Conservation (phyloP, 2,888 invertebrate genomes). For the Synanthedon tipuliformis region DNA sequence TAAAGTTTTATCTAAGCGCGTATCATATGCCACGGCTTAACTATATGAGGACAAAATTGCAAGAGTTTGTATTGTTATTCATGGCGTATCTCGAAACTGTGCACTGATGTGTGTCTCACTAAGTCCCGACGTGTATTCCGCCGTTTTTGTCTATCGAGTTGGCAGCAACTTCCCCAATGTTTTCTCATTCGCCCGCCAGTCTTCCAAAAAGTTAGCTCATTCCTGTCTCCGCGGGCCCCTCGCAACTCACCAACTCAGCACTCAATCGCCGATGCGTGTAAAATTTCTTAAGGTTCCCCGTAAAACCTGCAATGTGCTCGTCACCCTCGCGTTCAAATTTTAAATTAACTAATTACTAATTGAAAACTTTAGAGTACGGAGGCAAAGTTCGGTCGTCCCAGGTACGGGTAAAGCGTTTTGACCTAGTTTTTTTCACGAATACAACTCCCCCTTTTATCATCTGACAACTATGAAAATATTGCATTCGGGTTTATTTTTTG, state of each 20-base stretch:
- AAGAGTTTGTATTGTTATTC: slow-evolving; percentile 46
- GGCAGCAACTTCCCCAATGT: slow-evolving; percentile 55
- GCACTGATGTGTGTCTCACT: slow-evolving; percentile 44
- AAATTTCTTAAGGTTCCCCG: slow-evolving; percentile 52
- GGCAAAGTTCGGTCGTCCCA: slow-evolving; percentile 26
- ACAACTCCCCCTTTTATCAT: slow-evolving; percentile 15
- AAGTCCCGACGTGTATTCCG: slow-evolving; percentile 47
- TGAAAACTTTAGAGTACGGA: slow-evolving; percentile 41
- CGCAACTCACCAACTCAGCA: slow-evolving; percentile 52
- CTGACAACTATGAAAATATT: background rate
- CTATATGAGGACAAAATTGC: slow-evolving; percentile 27
- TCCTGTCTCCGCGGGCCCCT: slow-evolving; percentile 50
- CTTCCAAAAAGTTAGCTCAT: slow-evolving; percentile 57
- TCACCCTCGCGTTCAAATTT: slow-evolving; percentile 27
- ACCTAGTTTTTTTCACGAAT: slow-evolving; percentile 33
- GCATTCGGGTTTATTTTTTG: background rate
- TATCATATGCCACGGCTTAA: slow-evolving; percentile 27
- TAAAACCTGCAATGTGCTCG: slow-evolving; percentile 40
- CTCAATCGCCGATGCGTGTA: slow-evolving; percentile 59
- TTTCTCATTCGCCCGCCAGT: slow-evolving; percentile 56
- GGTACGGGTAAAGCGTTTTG: slow-evolving; percentile 30
- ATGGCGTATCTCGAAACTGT: slow-evolving; percentile 38
- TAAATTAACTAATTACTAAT: slow-evolving; percentile 61
- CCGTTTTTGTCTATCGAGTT: slow-evolving; percentile 54
- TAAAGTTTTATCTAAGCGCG: background rate